Evolutionary conservation across 1,140 invertebrate species (phyloP).

Genomic region (Magallana ariakensis): DNA sequence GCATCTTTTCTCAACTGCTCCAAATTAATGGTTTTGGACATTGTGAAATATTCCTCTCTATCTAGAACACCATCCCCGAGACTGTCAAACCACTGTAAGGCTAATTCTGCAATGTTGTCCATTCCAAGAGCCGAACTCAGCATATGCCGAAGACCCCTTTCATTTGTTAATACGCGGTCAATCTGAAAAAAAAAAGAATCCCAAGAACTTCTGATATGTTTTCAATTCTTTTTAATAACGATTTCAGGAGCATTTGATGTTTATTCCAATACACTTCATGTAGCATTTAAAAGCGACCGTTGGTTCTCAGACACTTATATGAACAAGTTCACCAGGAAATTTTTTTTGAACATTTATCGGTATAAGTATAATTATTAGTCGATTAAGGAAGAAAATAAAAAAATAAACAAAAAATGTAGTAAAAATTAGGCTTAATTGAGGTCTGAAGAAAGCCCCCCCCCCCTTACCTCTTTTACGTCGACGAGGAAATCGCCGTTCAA

Average conservation of each 20-base stretch:
- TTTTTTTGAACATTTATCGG: too few relatives aligned
- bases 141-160: background rate
- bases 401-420: too few relatives aligned
- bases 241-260: too few relatives aligned
- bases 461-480: background rate
- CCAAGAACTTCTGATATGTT: too few relatives aligned
- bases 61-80: background rate
- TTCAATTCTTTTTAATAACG: background rate
- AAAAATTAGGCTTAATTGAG: too few relatives aligned
- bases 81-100: conserved; percentile 6
- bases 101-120: background rate
- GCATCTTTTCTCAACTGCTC: background rate
- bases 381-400: too few relatives aligned
- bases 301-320: too few relatives aligned
- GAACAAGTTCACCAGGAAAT: too few relatives aligned
- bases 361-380: too few relatives aligned
- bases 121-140: background rate
- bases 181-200: background rate
- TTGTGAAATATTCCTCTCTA: background rate
- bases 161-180: background rate
- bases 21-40: background rate
- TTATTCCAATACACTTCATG: too few relatives aligned
- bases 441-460: too few relatives aligned
- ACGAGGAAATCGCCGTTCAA: background rate
- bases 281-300: too few relatives aligned